Base-by-base conservation (phyloP, 92 coral and sea anemone species). In the Epizoanthus ramosus region DNA sequence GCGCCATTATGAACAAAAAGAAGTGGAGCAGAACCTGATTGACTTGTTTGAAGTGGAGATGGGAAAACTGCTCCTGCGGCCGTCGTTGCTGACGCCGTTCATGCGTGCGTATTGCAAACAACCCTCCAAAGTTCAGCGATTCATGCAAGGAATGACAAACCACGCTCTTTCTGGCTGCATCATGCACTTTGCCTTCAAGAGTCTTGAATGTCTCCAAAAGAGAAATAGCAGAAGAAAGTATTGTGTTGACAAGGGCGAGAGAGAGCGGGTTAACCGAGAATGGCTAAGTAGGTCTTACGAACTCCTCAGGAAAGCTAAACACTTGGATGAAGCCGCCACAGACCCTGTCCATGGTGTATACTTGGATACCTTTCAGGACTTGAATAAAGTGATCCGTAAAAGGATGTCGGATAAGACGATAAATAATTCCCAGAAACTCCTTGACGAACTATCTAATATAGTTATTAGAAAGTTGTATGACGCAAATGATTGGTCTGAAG, bases 31-130 rank as follows among this genome's bases (percentile, higher is more conserved):
- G 73, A 58, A 71, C 18, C 89, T 86, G 45, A 3, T 39, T 39
- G 89, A 59, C 70, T 72, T 86, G 41, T 80, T 53, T 33, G 66
- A 60, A 41, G 89, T 86, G 28, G 89, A 86, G 33, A 68, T 80
- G 80, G 89, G 89, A 15, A 81, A 81, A 81, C 63, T 80, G 57
- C 35, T 74, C 50, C 87, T 69, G 17, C 74, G 74, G 4, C 13
- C 68, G 21, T 41, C 81, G 8, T 66, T 86, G 9, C 57, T 86
- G 33, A 81, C 24, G 57, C 75, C 86, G 14, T 80, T 52, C 41
- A 39, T 79, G 87, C 56, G 57, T 21, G 89, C 86, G 8, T 86
- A 86, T 21, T 86, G 89, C 74, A 86, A n/a, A 5, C 24, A 86
- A 3, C 73, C 61, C 16, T 63, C 19, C 5, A 54, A 35, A 16